Conservation (phyloP, 2,113 vertebrate genomes). For the Motacilla alba region DNA sequence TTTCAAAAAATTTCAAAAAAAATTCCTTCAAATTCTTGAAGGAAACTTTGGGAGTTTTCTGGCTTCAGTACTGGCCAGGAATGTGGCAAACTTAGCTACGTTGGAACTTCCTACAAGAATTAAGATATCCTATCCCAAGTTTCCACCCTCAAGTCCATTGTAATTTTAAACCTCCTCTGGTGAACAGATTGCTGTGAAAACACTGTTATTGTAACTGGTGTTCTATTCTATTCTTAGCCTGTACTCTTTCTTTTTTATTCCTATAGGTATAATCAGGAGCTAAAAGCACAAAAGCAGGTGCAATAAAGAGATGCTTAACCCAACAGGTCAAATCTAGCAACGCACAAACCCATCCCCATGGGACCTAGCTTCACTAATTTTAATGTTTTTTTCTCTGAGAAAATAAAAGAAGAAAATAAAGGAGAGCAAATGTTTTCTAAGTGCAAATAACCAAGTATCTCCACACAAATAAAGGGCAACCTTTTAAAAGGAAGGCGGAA, state of each 20-base stretch:
- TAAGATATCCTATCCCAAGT: neutral
- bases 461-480: slow-evolving; percentile 43
- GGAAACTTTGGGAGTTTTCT: neutral
- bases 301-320: slow-evolving; percentile 37
- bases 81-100: neutral
- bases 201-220: neutral
- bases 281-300: slow-evolving; percentile 73
- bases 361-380: slow-evolving; percentile 61
- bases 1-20: neutral
- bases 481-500: neutral
- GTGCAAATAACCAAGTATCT: slow-evolving; percentile 23
- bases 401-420: slow-evolving; percentile 8
- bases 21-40: neutral
- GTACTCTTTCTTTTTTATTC: neutral
- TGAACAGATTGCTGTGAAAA: neutral
- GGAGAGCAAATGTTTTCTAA: slow-evolving; percentile 52
- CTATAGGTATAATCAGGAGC: slow-evolving; percentile 81
- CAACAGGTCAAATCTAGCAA: neutral
- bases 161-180: neutral
- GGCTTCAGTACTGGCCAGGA: neutral
- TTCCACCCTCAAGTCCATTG: neutral
- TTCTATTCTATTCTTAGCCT: neutral
- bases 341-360: slow-evolving; percentile 45
- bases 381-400: slow-evolving; percentile 26
- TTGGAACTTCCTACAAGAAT: neutral